Evolutionary conservation across 2,888 invertebrate genomes (phyloP), one percentile per base, ranked within the genome.

Genomic region (Lamproptera curius): DNA sequence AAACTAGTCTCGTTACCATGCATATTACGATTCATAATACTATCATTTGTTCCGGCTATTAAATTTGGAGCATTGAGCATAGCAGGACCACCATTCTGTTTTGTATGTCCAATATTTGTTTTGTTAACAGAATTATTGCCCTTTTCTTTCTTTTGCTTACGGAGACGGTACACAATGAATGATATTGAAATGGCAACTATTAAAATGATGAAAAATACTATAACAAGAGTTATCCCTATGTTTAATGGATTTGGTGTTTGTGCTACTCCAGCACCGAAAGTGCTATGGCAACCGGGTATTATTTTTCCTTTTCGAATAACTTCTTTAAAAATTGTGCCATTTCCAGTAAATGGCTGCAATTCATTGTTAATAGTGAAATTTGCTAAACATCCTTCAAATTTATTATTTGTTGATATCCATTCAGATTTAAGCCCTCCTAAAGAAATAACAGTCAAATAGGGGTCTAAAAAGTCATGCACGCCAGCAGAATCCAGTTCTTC

Each of bases 161-260:
- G 91, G 53, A 97, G 89, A 35, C 97, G 92, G 75, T 97, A 97
- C 33, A 97, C 95, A n/a, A 97, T 91, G 67, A 97, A 97, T 39
- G 96, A 97, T 14, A 95, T 94, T 47, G 96, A 89, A 62, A 97
- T 96, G 10, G 96, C 96, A 9, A 97, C 93, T 42, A 97, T 90
- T 10, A 97, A 84, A 51, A 97, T 94, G 4, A 96, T 94, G 69
- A 98, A 97, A 88, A 98, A 97, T 16, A 96, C 95, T 54, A 97
- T 96, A 14, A 98, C 97, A 23, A 98, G 87, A 1, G 97, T 97
- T 50, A 98, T 94, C 44, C 97, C 98, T 53, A 97, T 96, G 65
- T 95, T 96, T 6, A 98, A 85, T 0, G 97, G 97, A 81, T 96
- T 95, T 1, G 96, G 93, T 2, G 93, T 92, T 57, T 94, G 92